Conservation (phyloP, 2,797 vertebrate species). For the Podarcis siculus region DNA sequence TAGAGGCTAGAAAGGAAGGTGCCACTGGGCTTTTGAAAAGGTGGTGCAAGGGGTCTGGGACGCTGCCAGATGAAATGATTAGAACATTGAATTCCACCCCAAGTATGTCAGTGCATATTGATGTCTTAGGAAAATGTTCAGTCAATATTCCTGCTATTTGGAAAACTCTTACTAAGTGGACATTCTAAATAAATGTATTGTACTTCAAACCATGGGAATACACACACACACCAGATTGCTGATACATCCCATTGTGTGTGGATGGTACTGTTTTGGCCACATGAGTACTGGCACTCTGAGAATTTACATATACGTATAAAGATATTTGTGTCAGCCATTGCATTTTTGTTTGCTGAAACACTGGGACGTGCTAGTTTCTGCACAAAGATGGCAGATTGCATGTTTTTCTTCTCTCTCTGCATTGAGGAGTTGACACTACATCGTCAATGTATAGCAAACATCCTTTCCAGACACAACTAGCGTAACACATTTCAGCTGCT, state of each 20-base stretch:
- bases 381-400: neutral
- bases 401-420: neutral
- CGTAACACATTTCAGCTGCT: rapidly evolving
- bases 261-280: neutral
- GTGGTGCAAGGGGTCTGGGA: too few species aligned
- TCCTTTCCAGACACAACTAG: neutral
- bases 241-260: neutral
- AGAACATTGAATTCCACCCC: too few species aligned
- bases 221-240: neutral
- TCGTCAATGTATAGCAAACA: neutral
- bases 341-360: neutral
- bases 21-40: too few species aligned
- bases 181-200: neutral
- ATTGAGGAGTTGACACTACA: neutral
- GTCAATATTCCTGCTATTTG: neutral
- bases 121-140: neutral
- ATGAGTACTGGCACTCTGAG: neutral
- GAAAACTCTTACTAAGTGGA: neutral
- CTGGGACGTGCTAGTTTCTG: neutral
- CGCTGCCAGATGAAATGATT: too few species aligned
- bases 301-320: too few species aligned
- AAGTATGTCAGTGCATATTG: too few species aligned
- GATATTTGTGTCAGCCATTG: too few species aligned
- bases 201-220: neutral
- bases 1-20: too few species aligned